Conservation (phyloP, 2,888 invertebrate genomes). For the Lasioglossum morio region DNA sequence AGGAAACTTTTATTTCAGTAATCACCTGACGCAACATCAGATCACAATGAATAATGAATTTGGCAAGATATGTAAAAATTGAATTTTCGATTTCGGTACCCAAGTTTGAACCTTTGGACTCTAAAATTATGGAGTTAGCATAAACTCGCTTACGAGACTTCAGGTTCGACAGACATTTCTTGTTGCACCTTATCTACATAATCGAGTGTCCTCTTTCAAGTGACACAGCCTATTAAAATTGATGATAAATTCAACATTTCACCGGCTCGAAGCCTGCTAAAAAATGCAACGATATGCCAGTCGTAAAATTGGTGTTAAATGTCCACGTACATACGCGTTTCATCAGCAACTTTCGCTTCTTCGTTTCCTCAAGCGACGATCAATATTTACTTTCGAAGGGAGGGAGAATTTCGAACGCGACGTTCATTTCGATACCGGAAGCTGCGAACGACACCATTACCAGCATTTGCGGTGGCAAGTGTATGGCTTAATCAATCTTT, state of each 20-base stretch:
- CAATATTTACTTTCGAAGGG: constrained; percentile 11
- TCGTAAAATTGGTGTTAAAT: background rate
- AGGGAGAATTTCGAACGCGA: background rate
- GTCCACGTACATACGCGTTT: background rate
- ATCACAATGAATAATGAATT: no score
- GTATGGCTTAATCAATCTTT: constrained; percentile 33
- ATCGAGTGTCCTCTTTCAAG: background rate
- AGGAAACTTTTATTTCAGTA: no score
- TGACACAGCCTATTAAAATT: background rate
- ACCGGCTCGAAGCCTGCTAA: background rate
- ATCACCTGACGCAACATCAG: no score
- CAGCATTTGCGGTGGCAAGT: constrained; percentile 2
- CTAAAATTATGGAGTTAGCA: background rate
- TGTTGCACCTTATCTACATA: background rate
- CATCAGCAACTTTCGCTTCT: constrained; percentile 3
- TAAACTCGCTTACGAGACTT: background rate
- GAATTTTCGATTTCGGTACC: no score
- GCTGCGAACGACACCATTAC: background rate
- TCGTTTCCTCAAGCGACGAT: constrained; percentile 3
- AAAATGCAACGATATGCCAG: background rate
- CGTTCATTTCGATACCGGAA: constrained; percentile 13
- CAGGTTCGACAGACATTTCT: background rate
- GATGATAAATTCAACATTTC: background rate
- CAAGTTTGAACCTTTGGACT: background rate
- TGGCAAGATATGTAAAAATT: no score